phyloP scores from a whole-genome alignment of 2,113 vertebrate genomes.

The Peromyscus californicus region DNA sequence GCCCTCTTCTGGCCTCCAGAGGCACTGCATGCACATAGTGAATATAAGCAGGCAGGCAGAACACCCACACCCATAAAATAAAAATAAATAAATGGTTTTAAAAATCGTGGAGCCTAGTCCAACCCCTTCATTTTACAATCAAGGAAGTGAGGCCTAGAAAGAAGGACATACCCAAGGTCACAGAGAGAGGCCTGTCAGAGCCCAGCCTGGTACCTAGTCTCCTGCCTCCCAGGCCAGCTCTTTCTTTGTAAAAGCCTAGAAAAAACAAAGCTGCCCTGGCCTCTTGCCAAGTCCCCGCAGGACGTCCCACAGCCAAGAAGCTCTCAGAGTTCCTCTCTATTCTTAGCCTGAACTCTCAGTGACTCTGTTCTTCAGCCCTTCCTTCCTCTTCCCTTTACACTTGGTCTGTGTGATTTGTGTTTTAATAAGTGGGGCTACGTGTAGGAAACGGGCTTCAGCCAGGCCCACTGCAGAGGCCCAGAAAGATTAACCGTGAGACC shows the following conservation, averaged over 20 bases:
- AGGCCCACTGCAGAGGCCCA: constrained; percentile 63
- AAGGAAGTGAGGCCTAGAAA: constrained; percentile 5
- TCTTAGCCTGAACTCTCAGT: constrained; percentile 89
- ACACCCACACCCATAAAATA: not conserved
- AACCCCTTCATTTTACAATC: not conserved
- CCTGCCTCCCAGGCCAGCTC: not conserved
- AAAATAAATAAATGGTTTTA: not conserved
- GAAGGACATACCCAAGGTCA: not conserved
- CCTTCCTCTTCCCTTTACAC: constrained; percentile 14
- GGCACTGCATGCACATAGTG: not conserved
- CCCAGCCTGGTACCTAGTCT: not conserved
- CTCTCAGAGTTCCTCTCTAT: constrained; percentile 87
- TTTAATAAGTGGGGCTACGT: constrained; percentile 83
- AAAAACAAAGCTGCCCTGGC: constrained; percentile 78
- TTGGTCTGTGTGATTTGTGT: constrained; percentile 75
- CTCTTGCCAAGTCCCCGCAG: constrained; percentile 81
- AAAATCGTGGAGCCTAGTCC: not conserved
- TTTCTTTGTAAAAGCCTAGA: constrained; percentile 67
- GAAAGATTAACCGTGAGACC: constrained; percentile 72
- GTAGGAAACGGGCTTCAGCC: constrained; percentile 82
- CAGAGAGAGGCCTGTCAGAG: not conserved
- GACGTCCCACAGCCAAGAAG: constrained; percentile 87
- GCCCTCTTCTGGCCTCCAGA: not conserved
- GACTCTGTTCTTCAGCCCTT: constrained; percentile 80
- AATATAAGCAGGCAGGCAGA: not conserved